Base-by-base conservation (phyloP, 2,113 vertebrate genomes). In the Chlorodrepanis virens region DNA sequence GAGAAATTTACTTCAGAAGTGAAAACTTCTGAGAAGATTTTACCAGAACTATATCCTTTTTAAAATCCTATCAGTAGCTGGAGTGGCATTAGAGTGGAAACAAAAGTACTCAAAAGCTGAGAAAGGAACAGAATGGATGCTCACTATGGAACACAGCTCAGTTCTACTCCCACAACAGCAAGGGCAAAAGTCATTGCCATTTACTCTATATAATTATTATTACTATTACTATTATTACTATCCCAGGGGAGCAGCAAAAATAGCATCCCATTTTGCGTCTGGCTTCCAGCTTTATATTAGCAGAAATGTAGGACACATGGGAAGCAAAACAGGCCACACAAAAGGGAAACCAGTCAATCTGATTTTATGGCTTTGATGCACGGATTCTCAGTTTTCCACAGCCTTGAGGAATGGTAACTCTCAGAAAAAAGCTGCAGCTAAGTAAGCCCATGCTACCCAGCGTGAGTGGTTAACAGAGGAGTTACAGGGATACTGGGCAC, bases 231-330 rank as follows among this genome's bases (percentile, higher is more conserved):
- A 31, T 57, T 67, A 70, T 54, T 83, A 39, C 7, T 37, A 14
- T 85, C 70, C 54, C 65, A 76, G 9, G 28, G 67, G 78, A 96
- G 28, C 10, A 59, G 29, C 70, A 91, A 89, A 95, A 83, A 80
- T 80, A 90, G 67, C 54, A 65, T 93, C 59, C 47, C 5, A 9
- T 61, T 85, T 69, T 83, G 74, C 70, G 87, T 91, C 67, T 85
- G 63, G 33, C 50, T 90, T 63, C 61, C 82, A 88, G 47, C 40
- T 67, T 83, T n/a, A 21, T 28, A 25, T n/a, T 56, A 81, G 52
- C 39, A 87, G 50, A 94, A 80, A 85, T 10, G 5, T 40, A 61
- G 19, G 47, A 85, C 49, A 69, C 57, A 28, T 39, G 54, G 84
- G 59, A 89, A 93, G 50, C 14, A 65, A 87, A 89, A n/a, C 31